Conservation (phyloP, 2,797 vertebrate genomes). For the Lacerta viridis region DNA sequence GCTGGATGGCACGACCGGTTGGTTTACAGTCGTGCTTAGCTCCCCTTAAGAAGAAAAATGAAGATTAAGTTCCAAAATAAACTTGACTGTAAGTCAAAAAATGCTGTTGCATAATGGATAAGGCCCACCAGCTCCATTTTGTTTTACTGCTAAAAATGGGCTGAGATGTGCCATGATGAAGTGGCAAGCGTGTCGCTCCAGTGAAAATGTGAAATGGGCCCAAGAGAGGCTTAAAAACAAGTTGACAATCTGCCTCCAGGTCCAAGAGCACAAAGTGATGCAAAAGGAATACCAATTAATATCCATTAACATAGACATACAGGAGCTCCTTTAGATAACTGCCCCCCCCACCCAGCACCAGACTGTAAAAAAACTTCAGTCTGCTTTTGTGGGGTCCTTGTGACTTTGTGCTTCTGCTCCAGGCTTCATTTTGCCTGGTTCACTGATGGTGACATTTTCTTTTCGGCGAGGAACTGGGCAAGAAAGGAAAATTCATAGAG, state of each 20-base stretch:
- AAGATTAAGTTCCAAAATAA: conserved; percentile 68
- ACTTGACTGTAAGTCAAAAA: conserved; percentile 51
- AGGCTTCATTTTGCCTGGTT: background rate
- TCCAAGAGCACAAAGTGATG: background rate
- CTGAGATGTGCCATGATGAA: background rate
- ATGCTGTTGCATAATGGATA: conserved; percentile 18
- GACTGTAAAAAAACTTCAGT: background rate
- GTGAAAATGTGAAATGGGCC: background rate
- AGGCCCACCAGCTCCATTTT: background rate
- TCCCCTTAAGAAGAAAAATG: conserved; percentile 60
- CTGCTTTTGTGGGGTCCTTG: background rate
- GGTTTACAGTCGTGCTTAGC: conserved; percentile 54
- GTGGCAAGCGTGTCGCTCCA: background rate
- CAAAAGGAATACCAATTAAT: background rate
- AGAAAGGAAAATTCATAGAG: conserved; percentile 15
- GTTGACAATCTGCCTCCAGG: background rate
- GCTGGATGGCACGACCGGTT: conserved; percentile 52
- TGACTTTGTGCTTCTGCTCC: background rate
- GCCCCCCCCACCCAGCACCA: conserved; percentile 11
- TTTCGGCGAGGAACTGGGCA: conserved; percentile 12
- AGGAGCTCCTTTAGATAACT: conserved; percentile 1
- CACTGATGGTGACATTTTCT: conserved; percentile 27
- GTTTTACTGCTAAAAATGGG: background rate
- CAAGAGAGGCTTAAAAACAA: background rate
- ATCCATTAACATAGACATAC: conserved; percentile 20